Base-by-base conservation (phyloP, 2,888 invertebrate genomes). In the Diaphora mendica region DNA sequence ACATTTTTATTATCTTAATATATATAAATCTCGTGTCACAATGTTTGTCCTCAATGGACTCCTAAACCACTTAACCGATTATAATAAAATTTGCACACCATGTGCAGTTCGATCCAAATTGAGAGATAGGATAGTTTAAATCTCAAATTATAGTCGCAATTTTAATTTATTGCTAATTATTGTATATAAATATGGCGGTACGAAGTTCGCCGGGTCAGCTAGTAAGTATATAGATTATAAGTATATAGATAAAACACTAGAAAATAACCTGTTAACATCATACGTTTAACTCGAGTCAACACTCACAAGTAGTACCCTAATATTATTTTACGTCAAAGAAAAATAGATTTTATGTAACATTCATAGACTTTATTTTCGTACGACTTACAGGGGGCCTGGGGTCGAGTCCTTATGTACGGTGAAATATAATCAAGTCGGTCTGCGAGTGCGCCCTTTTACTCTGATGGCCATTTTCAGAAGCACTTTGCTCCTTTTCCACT, bases 341-440 rank as follows among this genome's bases (percentile, higher is more conserved):
- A 86, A 86, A 74, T 76, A 70, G 72, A 75, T 77, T 80, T 76
- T 84, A 72, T 80, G 33, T n/a, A 68, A 15, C 80, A 78, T 67
- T 23, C 39, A 70, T 86, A 86, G 73, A 80, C 65, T 74, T 77
- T 82, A 81, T 82, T 86, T 87, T 85, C 67, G 82, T 75, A 70
- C 74, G 70, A 59, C 73, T 70, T 59, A 39, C 70, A 67, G 72
- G 79, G 74, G 75, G 74, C 76, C 76, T 71, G 75, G 82, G 82
- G 76, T 81, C 73, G 83, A 81, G 82, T 86, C 83, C 83, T 88
- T 76, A 70, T 44, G 67, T 85, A 85, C 84, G 81, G 82, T 82
- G 81, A 83, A 82, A 87, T 86, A 88, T 89, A 91, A 91, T 90
- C 89, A 89, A 91, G 90, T 85, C 85, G 83, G 80, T 83, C 81